Evolutionary conservation across 1,140 invertebrate genomes (phyloP).

Genomic region (Paracyclopina nana): DNA sequence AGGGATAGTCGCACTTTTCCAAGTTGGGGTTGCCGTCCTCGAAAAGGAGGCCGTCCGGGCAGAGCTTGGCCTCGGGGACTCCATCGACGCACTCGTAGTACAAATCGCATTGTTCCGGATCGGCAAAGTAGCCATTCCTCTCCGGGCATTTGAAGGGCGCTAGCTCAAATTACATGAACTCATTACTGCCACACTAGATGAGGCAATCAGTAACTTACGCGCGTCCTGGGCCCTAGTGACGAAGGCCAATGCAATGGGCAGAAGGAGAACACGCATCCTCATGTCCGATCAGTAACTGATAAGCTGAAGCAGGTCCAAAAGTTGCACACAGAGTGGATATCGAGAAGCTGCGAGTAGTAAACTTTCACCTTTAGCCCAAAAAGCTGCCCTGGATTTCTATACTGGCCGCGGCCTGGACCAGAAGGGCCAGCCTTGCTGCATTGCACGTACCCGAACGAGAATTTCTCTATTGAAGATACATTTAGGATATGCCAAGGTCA

Average conservation of each 20-base stretch:
- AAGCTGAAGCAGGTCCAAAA: background rate
- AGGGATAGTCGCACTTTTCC: constrained; percentile 53
- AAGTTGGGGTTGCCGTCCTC: constrained; percentile 44
- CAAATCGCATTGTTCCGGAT: constrained; percentile 48
- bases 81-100: constrained; percentile 66
- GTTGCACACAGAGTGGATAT: too few species aligned
- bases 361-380: too few species aligned
- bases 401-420: too few species aligned
- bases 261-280: too few species aligned
- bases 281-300: too few species aligned
- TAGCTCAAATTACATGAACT: background rate
- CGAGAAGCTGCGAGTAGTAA: too few species aligned
- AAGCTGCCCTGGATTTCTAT: too few species aligned
- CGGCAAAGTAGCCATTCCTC: constrained; percentile 43
- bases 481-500: too few species aligned
- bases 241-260: too few species aligned
- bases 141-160: constrained; percentile 38
- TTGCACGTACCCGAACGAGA: too few species aligned
- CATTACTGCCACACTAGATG: background rate
- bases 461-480: too few species aligned
- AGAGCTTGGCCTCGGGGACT: constrained; percentile 43
- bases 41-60: constrained; percentile 60
- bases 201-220: background rate
- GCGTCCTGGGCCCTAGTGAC: background rate
- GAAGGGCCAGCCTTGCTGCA: too few species aligned